phyloP scores from a whole-genome alignment of 2,113 vertebrate genomes.

The Xyliphius kryptos region DNA sequence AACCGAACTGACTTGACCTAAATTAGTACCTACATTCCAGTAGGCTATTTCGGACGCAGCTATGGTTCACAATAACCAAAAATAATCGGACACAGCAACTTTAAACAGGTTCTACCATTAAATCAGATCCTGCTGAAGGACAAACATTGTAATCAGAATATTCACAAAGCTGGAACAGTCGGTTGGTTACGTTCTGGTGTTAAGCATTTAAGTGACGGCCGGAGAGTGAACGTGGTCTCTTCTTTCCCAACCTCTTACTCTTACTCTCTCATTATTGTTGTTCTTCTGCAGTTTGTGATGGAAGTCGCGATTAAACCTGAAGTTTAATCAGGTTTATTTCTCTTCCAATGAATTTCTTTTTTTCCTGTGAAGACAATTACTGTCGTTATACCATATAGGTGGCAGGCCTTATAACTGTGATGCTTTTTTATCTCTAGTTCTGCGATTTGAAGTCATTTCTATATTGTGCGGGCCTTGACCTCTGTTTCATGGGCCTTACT shows the following conservation, averaged over 20 bases:
- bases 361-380: neutral
- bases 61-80: no score
- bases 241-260: no score
- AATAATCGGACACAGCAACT: no score
- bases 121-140: neutral
- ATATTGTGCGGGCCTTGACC: slow-evolving; percentile 13
- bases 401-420: slow-evolving; percentile 38
- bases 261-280: no score
- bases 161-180: no score
- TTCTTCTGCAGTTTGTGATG: no score
- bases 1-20: no score
- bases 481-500: slow-evolving; percentile 5
- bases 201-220: neutral
- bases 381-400: neutral
- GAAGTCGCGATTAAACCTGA: no score
- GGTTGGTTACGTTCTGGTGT: neutral
- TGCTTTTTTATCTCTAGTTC: slow-evolving; percentile 28
- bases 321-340: slow-evolving; percentile 25
- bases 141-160: no score
- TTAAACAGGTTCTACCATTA: neutral
- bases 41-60: no score
- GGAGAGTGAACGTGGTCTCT: no score
- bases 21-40: no score
- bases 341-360: neutral
- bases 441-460: slow-evolving; percentile 16